These are phyloP conservation scores for Myanophis thanlyinensis DNA, from an alignment of 2,113 vertebrate genomes.

Conservation along the genomic window DNA sequence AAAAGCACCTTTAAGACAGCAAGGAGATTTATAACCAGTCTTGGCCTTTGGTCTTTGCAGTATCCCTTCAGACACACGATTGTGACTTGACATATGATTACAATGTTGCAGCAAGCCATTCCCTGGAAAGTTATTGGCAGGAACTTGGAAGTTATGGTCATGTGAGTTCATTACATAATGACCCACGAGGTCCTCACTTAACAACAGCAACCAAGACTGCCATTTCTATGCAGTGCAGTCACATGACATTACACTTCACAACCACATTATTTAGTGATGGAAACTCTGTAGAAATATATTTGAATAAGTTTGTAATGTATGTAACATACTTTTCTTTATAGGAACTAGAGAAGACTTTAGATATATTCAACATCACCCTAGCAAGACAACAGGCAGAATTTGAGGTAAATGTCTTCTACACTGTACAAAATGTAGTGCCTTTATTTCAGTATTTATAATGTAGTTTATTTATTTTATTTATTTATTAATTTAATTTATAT, in stretches of 20 bases:
- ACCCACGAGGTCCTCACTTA: neutral
- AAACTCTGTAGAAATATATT: neutral
- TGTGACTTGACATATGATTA: neutral
- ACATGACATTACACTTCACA: neutral
- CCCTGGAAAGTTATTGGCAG: neutral
- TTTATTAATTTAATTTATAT: no score
- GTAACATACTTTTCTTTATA: conserved; percentile 58
- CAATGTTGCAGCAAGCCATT: neutral
- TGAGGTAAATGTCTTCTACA: conserved; percentile 79
- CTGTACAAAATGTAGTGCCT: neutral
- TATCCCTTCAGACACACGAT: neutral
- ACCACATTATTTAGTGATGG: neutral
- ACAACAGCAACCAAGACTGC: neutral
- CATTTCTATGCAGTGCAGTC: neutral
- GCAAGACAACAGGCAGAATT: conserved; percentile 95
- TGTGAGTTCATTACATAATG: neutral
- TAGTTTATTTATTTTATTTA: no score
- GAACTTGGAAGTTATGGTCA: neutral
- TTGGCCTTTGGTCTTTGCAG: neutral
- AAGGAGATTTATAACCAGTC: neutral
- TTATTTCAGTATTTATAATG: neutral
- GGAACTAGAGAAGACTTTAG: conserved; percentile 85
- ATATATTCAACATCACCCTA: conserved; percentile 97
- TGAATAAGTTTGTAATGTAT: neutral
- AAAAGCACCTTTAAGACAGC: no score